Evolutionary conservation across 2,888 invertebrate species (phyloP).

Genomic region (Stratiomys singularior): DNA sequence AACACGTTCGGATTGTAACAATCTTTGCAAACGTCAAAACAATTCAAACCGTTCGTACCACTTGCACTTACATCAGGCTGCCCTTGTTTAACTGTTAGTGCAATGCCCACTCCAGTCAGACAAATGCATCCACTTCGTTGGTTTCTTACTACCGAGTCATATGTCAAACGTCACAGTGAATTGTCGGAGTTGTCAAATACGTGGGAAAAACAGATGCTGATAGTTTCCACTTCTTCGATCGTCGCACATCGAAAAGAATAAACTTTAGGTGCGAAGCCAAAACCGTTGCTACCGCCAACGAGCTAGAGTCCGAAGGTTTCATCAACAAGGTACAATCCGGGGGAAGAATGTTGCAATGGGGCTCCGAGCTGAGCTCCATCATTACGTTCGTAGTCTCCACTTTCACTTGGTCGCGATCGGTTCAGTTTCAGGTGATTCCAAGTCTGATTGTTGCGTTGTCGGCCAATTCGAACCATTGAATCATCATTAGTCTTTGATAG

Average conservation of each 20-base stretch:
- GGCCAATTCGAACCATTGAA: neutral
- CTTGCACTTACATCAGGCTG: neutral
- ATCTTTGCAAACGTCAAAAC: neutral
- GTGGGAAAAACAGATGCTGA: constrained; percentile 20
- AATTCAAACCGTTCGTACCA: neutral
- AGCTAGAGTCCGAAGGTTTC: constrained; percentile 6
- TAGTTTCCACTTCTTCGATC: constrained; percentile 10
- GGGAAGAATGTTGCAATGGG: constrained; percentile 35
- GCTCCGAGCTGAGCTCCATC: constrained; percentile 40
- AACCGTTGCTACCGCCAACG: constrained; percentile 25
- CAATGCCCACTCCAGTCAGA: neutral
- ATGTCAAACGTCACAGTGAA: constrained; percentile 7
- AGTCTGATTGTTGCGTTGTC: constrained; percentile 2
- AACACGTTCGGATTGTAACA: neutral
- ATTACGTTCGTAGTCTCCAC: constrained; percentile 51
- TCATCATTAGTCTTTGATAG: neutral
- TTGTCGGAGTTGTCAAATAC: constrained; percentile 24
- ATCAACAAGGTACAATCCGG: constrained; percentile 1
- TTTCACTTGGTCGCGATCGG: constrained; percentile 53
- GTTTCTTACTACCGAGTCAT: neutral
- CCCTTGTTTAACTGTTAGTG: neutral
- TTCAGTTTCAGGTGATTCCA: constrained; percentile 40
- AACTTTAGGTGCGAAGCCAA: constrained; percentile 27
- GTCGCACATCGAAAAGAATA: neutral
- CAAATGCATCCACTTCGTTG: neutral